Conservation (phyloP, 35 echinoderm and acorn worm genomes). For the Ophiothrix spiculata region DNA sequence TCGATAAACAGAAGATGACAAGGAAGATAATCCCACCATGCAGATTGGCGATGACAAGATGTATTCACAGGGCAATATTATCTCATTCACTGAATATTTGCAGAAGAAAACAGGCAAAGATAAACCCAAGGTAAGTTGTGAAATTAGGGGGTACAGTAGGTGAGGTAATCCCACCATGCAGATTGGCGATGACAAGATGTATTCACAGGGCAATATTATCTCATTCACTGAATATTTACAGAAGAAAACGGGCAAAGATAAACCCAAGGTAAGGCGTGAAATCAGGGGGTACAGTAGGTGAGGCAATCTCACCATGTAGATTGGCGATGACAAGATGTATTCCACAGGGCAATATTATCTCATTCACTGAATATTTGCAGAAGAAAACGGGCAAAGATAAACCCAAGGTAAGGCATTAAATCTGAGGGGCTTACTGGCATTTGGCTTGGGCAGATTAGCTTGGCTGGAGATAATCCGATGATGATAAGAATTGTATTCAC, state of each 20-base stretch:
- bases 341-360: slow-evolving; percentile 65
- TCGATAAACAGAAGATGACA: slow-evolving; percentile 55
- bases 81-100: slow-evolving; percentile 61
- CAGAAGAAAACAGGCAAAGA: slow-evolving; percentile 71
- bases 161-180: too few relatives aligned
- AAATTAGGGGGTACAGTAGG: too few relatives aligned
- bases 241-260: slow-evolving; percentile 64
- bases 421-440: too few relatives aligned
- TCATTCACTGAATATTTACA: slow-evolving; percentile 65
- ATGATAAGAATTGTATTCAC: too few relatives aligned
- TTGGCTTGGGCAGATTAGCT: too few relatives aligned
- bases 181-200: slow-evolving; percentile 33
- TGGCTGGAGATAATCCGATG: too few relatives aligned
- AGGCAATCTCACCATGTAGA: slow-evolving; percentile 10
- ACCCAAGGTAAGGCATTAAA: slow-evolving; percentile 60
- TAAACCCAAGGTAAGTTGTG: slow-evolving; percentile 71
- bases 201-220: slow-evolving; percentile 70
- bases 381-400: slow-evolving; percentile 70
- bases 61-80: slow-evolving; percentile 75
- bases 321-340: slow-evolving; percentile 44
- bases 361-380: slow-evolving; percentile 69
- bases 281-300: too few relatives aligned
- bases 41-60: slow-evolving; percentile 22
- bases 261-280: slow-evolving; percentile 83
- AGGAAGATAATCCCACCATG: slow-evolving; percentile 29